phyloP scores from a whole-genome alignment of 2,888 invertebrate species.

The Zeuzera pyrina region DNA sequence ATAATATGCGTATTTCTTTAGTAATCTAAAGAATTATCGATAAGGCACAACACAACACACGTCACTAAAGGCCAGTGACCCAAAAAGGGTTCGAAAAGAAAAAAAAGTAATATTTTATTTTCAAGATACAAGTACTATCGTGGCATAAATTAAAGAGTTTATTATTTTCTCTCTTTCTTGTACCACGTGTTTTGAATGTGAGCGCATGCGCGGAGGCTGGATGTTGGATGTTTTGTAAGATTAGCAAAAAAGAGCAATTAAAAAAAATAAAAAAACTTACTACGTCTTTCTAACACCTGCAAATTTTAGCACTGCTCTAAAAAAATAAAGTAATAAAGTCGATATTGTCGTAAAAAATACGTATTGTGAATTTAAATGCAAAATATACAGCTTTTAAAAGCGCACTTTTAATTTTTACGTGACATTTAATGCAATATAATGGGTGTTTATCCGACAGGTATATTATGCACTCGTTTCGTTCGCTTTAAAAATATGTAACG shows the following conservation, averaged over 20 bases:
- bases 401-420: too few species aligned
- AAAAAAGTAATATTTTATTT: conserved; percentile 65
- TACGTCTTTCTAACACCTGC: neutral
- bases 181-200: conserved; percentile 57
- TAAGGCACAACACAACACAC: conserved; percentile 31
- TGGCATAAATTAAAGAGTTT: conserved; percentile 71
- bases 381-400: too few species aligned
- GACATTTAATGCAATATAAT: too few species aligned
- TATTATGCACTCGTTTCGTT: too few species aligned
- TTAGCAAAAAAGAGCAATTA: conserved; percentile 41
- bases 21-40: conserved; percentile 32
- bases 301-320: too few species aligned
- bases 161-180: conserved; percentile 62
- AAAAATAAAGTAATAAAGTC: too few species aligned
- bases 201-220: conserved; percentile 34
- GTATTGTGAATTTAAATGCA: too few species aligned
- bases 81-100: conserved; percentile 51
- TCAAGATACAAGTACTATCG: conserved; percentile 68
- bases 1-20: too few species aligned
- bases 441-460: too few species aligned
- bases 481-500: too few species aligned
- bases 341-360: too few species aligned
- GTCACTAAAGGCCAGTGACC: conserved; percentile 63
- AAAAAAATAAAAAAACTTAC: neutral
- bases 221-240: conserved; percentile 31